Evolutionary conservation across 2,888 invertebrate species (phyloP).

Genomic region (Neria commutata): DNA sequence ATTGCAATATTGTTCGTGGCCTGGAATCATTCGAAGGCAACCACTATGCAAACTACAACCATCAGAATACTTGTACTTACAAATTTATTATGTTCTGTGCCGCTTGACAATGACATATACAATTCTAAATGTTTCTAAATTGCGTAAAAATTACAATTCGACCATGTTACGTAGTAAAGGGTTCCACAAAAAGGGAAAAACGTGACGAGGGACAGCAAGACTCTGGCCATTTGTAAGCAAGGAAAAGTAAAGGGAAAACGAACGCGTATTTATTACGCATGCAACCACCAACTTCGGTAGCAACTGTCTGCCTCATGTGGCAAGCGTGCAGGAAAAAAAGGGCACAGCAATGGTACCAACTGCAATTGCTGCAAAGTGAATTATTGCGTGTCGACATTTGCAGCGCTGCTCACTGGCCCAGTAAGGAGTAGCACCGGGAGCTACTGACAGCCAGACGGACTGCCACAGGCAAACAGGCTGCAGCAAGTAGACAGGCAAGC

Average conservation of each 20-base stretch:
- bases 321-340: not conserved
- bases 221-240: too few species aligned
- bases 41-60: not conserved
- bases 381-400: conserved; percentile 41
- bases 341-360: not conserved
- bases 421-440: too few species aligned
- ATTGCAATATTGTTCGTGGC: not conserved
- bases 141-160: not conserved
- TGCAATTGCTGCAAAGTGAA: conserved; percentile 35
- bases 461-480: too few species aligned
- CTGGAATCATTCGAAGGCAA: not conserved
- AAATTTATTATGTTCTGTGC: too few species aligned
- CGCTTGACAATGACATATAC: not conserved
- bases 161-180: too few species aligned
- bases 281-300: too few species aligned
- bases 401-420: too few species aligned
- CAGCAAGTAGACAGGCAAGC: too few species aligned
- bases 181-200: not conserved
- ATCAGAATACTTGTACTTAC: too few species aligned
- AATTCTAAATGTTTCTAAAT: not conserved
- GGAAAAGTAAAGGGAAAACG: not conserved
- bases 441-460: too few species aligned
- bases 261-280: too few species aligned
- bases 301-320: too few species aligned
- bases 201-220: not conserved